Conservation (phyloP, 2,797 vertebrate genomes). For the Echiichthys vipera region DNA sequence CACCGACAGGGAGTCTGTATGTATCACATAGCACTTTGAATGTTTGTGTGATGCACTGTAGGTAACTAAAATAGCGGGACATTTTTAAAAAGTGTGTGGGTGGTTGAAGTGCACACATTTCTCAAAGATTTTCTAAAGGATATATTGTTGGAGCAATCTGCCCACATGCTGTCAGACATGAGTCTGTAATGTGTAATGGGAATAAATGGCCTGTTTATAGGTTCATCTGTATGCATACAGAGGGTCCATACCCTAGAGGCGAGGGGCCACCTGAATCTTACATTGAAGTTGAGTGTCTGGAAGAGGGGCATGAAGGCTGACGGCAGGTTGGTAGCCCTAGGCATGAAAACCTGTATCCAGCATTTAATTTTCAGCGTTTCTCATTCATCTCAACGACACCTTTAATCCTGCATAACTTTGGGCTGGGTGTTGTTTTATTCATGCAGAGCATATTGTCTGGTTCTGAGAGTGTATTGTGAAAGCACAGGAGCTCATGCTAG, state of each 20-base stretch:
- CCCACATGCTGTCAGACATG: slow-evolving; percentile 60
- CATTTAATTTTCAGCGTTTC: slow-evolving; percentile 58
- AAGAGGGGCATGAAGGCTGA: slow-evolving; percentile 24
- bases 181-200: slow-evolving; percentile 55
- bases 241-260: slow-evolving; percentile 35
- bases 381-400: slow-evolving; percentile 42
- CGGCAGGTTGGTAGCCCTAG: slow-evolving; percentile 43
- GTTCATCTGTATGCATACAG: slow-evolving; percentile 53
- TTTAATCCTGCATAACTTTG: slow-evolving; percentile 39
- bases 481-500: slow-evolving; percentile 38
- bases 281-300: slow-evolving; percentile 34
- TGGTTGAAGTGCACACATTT: slow-evolving; percentile 35
- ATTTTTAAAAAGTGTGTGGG: slow-evolving; percentile 38
- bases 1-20: not conserved
- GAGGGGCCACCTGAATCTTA: slow-evolving; percentile 27
- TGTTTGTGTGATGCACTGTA: slow-evolving; percentile 31
- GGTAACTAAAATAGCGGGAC: slow-evolving; percentile 43
- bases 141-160: slow-evolving; percentile 60
- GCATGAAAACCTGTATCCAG: slow-evolving; percentile 47
- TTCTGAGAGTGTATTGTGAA: slow-evolving; percentile 32
- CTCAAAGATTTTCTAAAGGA: slow-evolving; percentile 44
- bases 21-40: slow-evolving; percentile 32
- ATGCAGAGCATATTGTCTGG: slow-evolving; percentile 29
- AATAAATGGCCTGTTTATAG: slow-evolving; percentile 69
- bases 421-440: slow-evolving; percentile 26